Evolutionary conservation across 2,797 vertebrate species (phyloP).

Genomic region (Decapterus maruadsi): DNA sequence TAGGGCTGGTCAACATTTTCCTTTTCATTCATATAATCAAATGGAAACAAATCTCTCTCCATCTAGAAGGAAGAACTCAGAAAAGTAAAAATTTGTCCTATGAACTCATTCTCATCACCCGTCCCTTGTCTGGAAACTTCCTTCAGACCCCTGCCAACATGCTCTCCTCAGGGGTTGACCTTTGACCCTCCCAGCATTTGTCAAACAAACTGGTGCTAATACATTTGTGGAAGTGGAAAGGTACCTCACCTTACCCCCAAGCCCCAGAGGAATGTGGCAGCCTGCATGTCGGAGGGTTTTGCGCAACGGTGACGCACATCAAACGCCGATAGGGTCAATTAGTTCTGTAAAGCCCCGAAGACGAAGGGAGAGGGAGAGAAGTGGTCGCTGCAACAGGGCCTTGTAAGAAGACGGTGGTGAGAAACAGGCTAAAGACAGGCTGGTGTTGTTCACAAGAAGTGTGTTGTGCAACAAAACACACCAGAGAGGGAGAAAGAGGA

Average conservation of each 20-base stretch:
- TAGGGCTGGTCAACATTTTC: neutral
- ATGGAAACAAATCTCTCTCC: neutral
- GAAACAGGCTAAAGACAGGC: neutral
- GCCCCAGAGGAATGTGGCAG: slow-evolving; percentile 58
- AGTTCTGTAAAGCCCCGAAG: slow-evolving; percentile 52
- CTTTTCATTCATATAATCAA: neutral
- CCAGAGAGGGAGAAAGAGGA: neutral
- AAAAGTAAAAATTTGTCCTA: too few relatives aligned
- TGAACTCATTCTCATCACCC: neutral
- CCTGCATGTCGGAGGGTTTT: slow-evolving; percentile 51
- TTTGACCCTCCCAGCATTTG: slow-evolving; percentile 41
- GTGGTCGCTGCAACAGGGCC: neutral
- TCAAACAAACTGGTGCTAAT: slow-evolving; percentile 61
- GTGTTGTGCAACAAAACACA: neutral
- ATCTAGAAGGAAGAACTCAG: neutral
- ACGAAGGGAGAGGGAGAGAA: slow-evolving; percentile 8
- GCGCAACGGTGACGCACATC: slow-evolving; percentile 66
- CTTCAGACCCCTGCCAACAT: slow-evolving; percentile 2
- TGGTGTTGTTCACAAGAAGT: slow-evolving; percentile 9
- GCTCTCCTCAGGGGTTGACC: slow-evolving; percentile 39
- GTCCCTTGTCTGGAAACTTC: slow-evolving; percentile 29
- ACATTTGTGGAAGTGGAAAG: slow-evolving; percentile 36
- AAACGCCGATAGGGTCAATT: slow-evolving; percentile 68
- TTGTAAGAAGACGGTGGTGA: slow-evolving; percentile 10
- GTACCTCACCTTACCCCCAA: slow-evolving; percentile 39